Evolutionary conservation across 2,888 invertebrate genomes (phyloP).

Genomic region (Cantharis nigra): DNA sequence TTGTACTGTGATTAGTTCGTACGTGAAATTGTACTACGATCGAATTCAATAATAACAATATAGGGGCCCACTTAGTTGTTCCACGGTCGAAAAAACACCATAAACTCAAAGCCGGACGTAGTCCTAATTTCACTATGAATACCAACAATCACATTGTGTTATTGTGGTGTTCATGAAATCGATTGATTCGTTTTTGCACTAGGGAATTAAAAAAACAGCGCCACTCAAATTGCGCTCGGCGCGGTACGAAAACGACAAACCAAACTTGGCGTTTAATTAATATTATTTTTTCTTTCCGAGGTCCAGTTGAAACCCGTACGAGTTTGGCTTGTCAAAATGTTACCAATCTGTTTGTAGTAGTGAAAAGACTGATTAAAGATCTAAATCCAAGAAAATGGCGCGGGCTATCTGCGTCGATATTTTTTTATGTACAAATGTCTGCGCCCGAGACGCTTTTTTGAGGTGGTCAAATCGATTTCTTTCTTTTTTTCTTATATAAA

Average conservation of each 20-base stretch:
- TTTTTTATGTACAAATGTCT: conserved; percentile 30
- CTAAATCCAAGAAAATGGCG: conserved; percentile 22
- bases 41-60: conserved; percentile 1
- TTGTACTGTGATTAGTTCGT: conserved; percentile 51
- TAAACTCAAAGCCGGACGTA: conserved; percentile 8
- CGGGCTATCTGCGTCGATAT: conserved; percentile 18
- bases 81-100: background rate
- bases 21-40: conserved; percentile 30
- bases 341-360: conserved; percentile 31
- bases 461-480: conserved; percentile 14
- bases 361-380: conserved; percentile 37
- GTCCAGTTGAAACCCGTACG: background rate
- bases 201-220: background rate
- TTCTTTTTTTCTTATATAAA: background rate
- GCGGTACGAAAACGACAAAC: background rate
- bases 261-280: background rate
- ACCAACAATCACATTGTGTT: conserved; percentile 54
- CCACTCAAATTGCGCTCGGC: background rate
- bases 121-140: conserved; percentile 28
- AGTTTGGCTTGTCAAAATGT: conserved; percentile 18
- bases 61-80: background rate
- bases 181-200: conserved; percentile 46
- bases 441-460: conserved; percentile 5
- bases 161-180: conserved; percentile 55
- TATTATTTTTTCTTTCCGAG: background rate